Evolutionary conservation across 2,888 invertebrate species (phyloP).

Genomic region (Bellardia pandia): DNA sequence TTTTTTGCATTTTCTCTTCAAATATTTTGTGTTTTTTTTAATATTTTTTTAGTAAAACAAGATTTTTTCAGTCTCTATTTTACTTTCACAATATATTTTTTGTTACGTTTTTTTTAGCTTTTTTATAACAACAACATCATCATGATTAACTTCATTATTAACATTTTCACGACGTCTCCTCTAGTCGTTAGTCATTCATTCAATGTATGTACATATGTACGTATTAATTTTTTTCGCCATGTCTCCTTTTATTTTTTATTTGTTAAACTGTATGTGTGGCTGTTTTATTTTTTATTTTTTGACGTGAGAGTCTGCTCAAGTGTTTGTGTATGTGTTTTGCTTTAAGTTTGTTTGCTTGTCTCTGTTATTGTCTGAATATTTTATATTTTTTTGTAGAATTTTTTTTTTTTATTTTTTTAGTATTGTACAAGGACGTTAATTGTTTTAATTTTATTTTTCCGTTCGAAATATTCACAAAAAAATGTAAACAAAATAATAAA

Average conservation of each 20-base stretch:
- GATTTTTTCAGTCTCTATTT: conserved; percentile 22
- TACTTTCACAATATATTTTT: neutral
- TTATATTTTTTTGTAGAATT: conserved; percentile 54
- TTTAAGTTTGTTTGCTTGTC: conserved; percentile 62
- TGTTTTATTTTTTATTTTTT: neutral
- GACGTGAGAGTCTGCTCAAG: conserved; percentile 30
- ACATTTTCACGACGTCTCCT: conserved; percentile 55
- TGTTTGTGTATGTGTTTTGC: neutral
- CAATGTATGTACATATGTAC: conserved; percentile 7
- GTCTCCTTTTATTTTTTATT: conserved; percentile 34
- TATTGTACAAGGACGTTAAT: conserved; percentile 67
- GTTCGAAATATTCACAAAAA: conserved; percentile 41
- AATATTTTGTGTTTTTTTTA: conserved; percentile 22
- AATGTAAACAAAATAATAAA: conserved; percentile 59
- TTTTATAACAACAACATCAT: conserved; percentile 45
- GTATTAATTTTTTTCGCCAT: neutral
- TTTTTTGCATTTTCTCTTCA: conserved; percentile 44
- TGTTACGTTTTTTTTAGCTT: neutral
- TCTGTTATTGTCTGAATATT: conserved; percentile 62
- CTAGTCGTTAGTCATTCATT: conserved; percentile 66
- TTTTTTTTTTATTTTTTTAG: conserved; percentile 63
- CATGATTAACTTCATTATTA: conserved; percentile 47
- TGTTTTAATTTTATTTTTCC: conserved; percentile 71
- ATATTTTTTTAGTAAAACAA: conserved; percentile 42
- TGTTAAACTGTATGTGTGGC: conserved; percentile 32